phyloP scores from a whole-genome alignment of 2,888 invertebrate genomes.

The Lymantria monacha region DNA sequence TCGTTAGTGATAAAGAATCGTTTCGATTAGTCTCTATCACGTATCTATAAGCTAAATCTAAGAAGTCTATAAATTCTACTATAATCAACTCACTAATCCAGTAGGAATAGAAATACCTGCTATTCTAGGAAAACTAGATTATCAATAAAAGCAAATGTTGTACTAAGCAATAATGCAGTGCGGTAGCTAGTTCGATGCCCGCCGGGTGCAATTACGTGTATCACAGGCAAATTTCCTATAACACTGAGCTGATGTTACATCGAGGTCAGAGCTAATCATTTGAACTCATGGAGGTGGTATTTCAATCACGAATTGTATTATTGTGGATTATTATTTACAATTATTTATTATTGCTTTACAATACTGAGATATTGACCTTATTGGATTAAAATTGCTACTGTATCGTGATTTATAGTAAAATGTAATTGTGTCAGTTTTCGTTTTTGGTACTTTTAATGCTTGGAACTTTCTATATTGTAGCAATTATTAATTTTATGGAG shows the following conservation, averaged over 20 bases:
- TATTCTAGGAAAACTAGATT: no score
- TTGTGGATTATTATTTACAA: constrained; percentile 4
- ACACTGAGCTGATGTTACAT: constrained; percentile 36
- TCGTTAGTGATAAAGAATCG: no score
- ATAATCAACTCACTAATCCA: no score
- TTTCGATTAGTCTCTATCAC: no score
- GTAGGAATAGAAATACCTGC: no score
- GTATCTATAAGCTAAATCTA: no score
- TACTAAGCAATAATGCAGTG: constrained; percentile 13
- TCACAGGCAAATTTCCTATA: constrained; percentile 60
- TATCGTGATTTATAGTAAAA: neutral
- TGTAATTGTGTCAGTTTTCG: neutral
- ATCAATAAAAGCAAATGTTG: no score
- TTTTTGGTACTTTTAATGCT: no score
- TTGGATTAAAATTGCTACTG: neutral
- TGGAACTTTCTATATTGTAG: no score
- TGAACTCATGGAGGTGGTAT: constrained; percentile 25
- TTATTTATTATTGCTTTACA: constrained; percentile 3
- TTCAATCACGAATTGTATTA: constrained; percentile 21
- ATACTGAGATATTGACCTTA: constrained; percentile 13
- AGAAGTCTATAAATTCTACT: no score
- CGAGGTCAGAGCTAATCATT: constrained; percentile 14
- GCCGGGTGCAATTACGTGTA: constrained; percentile 41
- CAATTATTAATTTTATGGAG: no score
- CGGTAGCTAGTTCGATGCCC: constrained; percentile 45